Base-by-base conservation (phyloP, 2,113 vertebrate genomes). In the Percopsis transmontana region DNA sequence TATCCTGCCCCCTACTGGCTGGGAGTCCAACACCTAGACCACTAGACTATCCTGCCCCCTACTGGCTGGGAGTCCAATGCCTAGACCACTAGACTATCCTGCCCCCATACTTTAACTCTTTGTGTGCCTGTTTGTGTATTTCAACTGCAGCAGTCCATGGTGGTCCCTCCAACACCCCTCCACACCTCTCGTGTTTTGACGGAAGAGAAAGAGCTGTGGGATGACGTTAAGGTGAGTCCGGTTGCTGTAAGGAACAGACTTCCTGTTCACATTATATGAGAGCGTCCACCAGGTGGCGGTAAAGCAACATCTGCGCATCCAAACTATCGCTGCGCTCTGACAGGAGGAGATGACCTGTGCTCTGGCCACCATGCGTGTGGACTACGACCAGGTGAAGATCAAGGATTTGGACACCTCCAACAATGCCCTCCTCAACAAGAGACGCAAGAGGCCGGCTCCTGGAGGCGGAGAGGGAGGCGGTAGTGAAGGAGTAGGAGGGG, bases 361-460 rank as follows among this genome's bases (percentile, higher is more conserved):
- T 18, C 53, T 90, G 77, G 86, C 88, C 27, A 86, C 85, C 12
- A 88, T 90, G 87, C 93, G 97, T 1, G 96, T 99, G 15, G 97
- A 99, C 86, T 98, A 98, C 0, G 96, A 98, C 81, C 97, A 99
- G 88, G 95, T 98, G 85, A 98, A 95, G 88, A 97, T 99, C 85
- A 98, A 99, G 85, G 96, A 98, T 87, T 87, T 99, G 88, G 95
- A 98, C 88, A 95, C 94, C 0, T 98, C 97, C 78, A 97, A 94
- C 91, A 99, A 99, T 83, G 93, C 94, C 20, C 93, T 99, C 50
- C 93, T 99, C 70, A 96, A 96, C 80, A 99, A 98, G 85, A 93
- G 97, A 58, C 94, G 96, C 52, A 97, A 96, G 91, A 96, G 94
- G 77, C 94, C 95, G 39, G 74, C 38, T 12, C 82, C 81, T 3